phyloP scores from a whole-genome alignment of 2,888 invertebrate genomes.

The Tetranychus piercei region DNA sequence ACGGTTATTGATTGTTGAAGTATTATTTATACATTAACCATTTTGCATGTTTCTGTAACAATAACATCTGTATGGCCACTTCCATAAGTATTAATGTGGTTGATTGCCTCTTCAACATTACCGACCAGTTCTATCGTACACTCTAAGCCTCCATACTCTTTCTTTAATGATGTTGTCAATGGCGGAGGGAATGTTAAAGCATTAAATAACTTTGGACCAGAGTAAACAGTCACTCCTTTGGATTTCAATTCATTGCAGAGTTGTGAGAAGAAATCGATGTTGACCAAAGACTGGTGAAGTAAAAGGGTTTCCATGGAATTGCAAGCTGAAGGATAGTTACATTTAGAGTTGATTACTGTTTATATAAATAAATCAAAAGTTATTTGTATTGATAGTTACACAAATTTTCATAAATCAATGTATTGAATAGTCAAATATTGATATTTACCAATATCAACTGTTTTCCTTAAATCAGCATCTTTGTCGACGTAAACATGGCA shows the following conservation, averaged over 20 bases:
- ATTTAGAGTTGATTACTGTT: slow-evolving; percentile 72
- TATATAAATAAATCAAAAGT: not conserved
- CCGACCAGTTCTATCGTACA: slow-evolving; percentile 86
- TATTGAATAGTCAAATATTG: no score
- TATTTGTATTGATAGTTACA: not conserved
- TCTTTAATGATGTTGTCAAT: slow-evolving; percentile 63
- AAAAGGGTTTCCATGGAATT: slow-evolving; percentile 95
- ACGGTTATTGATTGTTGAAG: no score
- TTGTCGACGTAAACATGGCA: slow-evolving; percentile 94
- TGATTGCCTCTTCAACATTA: slow-evolving; percentile 64
- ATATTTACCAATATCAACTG: slow-evolving; percentile 54
- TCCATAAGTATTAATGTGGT: slow-evolving; percentile 84
- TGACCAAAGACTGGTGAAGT: slow-evolving; percentile 66
- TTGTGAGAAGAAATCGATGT: slow-evolving; percentile 52
- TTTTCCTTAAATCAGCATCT: slow-evolving; percentile 65
- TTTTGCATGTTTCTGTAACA: slow-evolving; percentile 81
- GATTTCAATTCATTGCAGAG: slow-evolving; percentile 75
- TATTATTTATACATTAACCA: no score
- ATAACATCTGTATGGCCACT: slow-evolving; percentile 93
- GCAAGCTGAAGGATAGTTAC: slow-evolving; percentile 96
- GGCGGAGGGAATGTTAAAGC: slow-evolving; percentile 85
- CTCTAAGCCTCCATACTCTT: slow-evolving; percentile 79
- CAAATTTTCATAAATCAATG: no score
- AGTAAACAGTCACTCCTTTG: slow-evolving; percentile 68
- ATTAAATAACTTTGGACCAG: slow-evolving; percentile 64